phyloP scores from a whole-genome alignment of 2,797 vertebrate species.

The Brachyalestes nurse region DNA sequence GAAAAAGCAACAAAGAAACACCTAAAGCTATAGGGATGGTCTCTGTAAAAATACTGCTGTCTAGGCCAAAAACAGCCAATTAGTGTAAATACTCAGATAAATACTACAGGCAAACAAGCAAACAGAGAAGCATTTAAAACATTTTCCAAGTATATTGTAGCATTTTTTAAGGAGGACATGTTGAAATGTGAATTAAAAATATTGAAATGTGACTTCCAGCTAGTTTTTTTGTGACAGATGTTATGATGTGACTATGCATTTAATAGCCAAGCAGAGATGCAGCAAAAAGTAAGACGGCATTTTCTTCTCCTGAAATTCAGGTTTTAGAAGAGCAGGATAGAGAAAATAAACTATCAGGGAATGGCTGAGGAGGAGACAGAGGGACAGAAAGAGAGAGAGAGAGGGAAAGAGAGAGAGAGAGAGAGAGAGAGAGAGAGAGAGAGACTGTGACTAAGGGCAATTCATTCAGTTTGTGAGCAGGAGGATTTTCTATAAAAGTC shows the following conservation, averaged over 20 bases:
- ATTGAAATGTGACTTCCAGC: background rate
- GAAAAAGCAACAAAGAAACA: conserved; percentile 64
- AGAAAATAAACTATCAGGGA: background rate
- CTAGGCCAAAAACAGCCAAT: conserved; percentile 30
- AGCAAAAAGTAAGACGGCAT: background rate
- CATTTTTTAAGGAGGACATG: too few species aligned
- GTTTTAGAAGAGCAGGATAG: background rate
- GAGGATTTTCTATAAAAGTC: background rate
- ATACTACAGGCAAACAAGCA: background rate
- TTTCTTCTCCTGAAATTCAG: background rate
- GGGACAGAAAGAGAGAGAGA: background rate
- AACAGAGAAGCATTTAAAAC: background rate
- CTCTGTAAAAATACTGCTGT: conserved; percentile 64
- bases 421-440: background rate
- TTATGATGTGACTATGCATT: background rate
- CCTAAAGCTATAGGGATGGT: conserved; percentile 40
- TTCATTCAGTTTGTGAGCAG: background rate
- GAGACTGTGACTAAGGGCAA: background rate
- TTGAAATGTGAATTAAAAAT: too few species aligned
- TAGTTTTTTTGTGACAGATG: background rate
- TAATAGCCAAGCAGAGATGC: background rate
- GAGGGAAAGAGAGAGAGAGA: background rate
- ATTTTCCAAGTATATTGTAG: too few species aligned
- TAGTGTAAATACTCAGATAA: conserved; percentile 6
- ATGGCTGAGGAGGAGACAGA: background rate